Evolutionary conservation across 1,140 invertebrate genomes (phyloP), one percentile per base, ranked within the genome.

Genomic region (Pogonomyrmex californicus): DNA sequence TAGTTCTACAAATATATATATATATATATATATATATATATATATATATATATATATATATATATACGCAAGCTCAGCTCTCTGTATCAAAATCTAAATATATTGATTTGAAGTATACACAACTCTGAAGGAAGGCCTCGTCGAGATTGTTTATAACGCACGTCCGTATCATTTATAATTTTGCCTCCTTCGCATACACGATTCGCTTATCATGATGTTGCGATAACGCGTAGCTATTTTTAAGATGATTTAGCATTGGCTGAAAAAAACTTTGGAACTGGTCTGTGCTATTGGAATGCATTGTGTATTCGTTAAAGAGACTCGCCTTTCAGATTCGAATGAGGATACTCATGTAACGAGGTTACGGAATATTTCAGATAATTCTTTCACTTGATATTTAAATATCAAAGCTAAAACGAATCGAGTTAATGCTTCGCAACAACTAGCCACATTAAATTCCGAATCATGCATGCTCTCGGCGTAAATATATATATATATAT

Each of bases 91-190:
- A n/a, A 47, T 3, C 66, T 71, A 44, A n/a, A 47, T 82, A 23
- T 62, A 73, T 83, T 60, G 54, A 81, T 81, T 56, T 38, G 68
- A 60, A 73, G 49, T 56, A 47, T 12, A 44, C 54, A 56, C 3
- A 60, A 7, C 30, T 68, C 68, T 68, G 7, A 73, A 38, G 1
- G 10, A 82, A 73, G 17, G 14, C n/a, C 51, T 58, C 23, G 14
- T 38, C 30, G 17, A 44, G 30, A 0, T 23, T 73, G 30, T 60
- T 58, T 56, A 36, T 36, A 30, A 12, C 33, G 3, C 30, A 9
- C 10, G 12, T 79, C 23, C 14, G 10, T 44, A 82, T 82, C 73
- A 82, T 82, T 73, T 73, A 82, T 58, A 73, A 71, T 71, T 3
- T 38, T 7, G 41, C 33, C 6, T 47, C 10, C 5, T n/a, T 60